A percentile compares a stretch with the other conserved stretches of the same genome.
Evolutionary conservation across 2,888 invertebrate species (phyloP).

Genomic region (Cataglyphis livida): DNA sequence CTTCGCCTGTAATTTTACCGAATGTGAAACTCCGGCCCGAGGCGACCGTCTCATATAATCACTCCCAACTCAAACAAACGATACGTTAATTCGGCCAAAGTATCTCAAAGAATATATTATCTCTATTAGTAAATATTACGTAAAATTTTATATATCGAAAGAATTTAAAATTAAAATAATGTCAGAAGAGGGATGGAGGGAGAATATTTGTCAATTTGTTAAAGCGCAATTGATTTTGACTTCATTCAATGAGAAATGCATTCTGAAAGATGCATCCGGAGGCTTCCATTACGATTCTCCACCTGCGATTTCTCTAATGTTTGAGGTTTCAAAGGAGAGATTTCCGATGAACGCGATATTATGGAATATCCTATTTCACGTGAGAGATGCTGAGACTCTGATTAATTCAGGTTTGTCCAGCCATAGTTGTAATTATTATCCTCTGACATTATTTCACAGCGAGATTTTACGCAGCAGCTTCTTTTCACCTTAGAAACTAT

Average conservation of each 20-base stretch:
- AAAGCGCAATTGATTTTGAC: neutral
- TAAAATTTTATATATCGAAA: neutral
- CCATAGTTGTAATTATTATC: neutral
- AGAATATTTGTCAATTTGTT: neutral
- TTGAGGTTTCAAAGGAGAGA: conserved; percentile 40
- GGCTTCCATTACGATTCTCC: neutral
- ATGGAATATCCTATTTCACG: conserved; percentile 44
- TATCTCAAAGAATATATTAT: neutral
- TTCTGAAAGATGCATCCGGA: neutral
- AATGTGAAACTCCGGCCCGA: conserved; percentile 11
- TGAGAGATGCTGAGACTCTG: conserved; percentile 3
- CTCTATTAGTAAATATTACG: neutral
- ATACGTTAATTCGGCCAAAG: neutral
- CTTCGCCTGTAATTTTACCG: conserved; percentile 7
- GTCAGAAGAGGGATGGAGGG: neutral
- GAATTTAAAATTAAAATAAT: neutral
- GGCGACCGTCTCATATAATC: neutral
- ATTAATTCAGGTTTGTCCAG: conserved; percentile 21
- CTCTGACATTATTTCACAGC: neutral
- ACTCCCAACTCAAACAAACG: neutral
- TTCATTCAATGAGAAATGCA: neutral
- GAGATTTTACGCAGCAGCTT: neutral
- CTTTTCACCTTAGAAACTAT: conserved; percentile 3
- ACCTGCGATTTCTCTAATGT: conserved; percentile 36
- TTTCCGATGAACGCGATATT: conserved; percentile 10